A percentile compares a stretch with the other conserved stretches of the same genome.
These are phyloP conservation scores for Apeltes quadracus DNA, from an alignment of 2,113 vertebrate species.

Conservation along the genomic window DNA sequence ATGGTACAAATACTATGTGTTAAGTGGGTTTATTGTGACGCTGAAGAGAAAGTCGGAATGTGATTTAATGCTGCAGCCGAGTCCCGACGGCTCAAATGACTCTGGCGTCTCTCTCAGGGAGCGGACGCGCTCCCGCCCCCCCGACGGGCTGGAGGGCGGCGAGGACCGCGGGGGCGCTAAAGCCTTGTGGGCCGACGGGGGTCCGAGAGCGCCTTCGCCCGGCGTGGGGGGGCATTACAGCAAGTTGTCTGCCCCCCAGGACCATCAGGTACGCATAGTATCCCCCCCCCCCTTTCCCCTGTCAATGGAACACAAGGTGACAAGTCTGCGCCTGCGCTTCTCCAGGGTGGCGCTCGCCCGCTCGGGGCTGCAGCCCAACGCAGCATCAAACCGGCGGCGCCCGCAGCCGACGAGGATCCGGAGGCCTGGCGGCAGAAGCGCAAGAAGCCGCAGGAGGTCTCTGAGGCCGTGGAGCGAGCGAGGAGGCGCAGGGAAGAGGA, in stretches of 20 bases:
- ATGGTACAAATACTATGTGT: too few relatives aligned
- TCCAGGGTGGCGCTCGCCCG: constrained; percentile 55
- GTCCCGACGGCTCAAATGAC: too few relatives aligned
- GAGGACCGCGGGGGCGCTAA: constrained; percentile 83
- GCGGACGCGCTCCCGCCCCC: constrained; percentile 80
- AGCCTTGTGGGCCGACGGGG: constrained; percentile 66
- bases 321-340: background rate
- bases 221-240: constrained; percentile 75
- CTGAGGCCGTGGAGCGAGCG: constrained; percentile 94
- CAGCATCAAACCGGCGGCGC: constrained; percentile 57
- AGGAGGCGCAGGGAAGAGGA: constrained; percentile 94
- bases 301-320: background rate
- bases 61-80: too few relatives aligned
- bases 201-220: constrained; percentile 79
- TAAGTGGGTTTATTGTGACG: too few relatives aligned
- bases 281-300: accelerated
- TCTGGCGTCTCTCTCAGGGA: constrained; percentile 59
- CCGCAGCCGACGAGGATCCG: constrained; percentile 84
- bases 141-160: constrained; percentile 78
- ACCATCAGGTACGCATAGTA: constrained; percentile 84
- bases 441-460: constrained; percentile 90
- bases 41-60: too few relatives aligned
- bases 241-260: constrained; percentile 82
- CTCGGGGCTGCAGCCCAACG: constrained; percentile 53
- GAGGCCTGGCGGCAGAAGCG: constrained; percentile 97